Conservation (phyloP, 2,888 invertebrate species). For the Galerucella nymphaeae region DNA sequence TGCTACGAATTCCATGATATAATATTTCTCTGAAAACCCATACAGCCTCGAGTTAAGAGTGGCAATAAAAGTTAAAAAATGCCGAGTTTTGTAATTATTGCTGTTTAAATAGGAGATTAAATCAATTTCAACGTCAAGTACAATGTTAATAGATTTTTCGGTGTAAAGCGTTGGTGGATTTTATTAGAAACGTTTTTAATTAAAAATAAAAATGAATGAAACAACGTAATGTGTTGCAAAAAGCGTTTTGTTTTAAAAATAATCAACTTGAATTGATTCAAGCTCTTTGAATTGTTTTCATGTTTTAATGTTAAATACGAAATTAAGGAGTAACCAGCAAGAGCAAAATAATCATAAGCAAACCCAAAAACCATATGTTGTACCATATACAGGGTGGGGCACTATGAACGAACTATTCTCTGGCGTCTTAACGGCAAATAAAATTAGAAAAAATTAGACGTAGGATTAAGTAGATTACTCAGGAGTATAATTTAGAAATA, state of each 20-base stretch:
- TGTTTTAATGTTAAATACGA: no score
- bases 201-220: background rate
- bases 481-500: no score
- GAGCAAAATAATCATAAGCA: no score
- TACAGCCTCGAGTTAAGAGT: background rate
- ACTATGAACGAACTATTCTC: no score
- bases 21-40: background rate
- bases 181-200: background rate
- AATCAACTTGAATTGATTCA: background rate
- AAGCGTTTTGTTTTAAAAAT: background rate
- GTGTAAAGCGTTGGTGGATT: background rate
- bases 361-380: no score
- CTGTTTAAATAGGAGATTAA: constrained; percentile 6
- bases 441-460: no score
- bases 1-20: background rate
- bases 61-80: background rate
- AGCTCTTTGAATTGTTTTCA: no score
- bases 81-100: constrained; percentile 5
- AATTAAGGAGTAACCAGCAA: no score
- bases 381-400: no score
- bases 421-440: no score
- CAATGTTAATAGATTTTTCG: constrained; percentile 7
- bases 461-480: no score
- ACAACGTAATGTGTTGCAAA: background rate
- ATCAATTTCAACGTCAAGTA: constrained; percentile 1